Evolutionary conservation across 2,888 invertebrate species (phyloP).

Genomic region (Nezara viridula): DNA sequence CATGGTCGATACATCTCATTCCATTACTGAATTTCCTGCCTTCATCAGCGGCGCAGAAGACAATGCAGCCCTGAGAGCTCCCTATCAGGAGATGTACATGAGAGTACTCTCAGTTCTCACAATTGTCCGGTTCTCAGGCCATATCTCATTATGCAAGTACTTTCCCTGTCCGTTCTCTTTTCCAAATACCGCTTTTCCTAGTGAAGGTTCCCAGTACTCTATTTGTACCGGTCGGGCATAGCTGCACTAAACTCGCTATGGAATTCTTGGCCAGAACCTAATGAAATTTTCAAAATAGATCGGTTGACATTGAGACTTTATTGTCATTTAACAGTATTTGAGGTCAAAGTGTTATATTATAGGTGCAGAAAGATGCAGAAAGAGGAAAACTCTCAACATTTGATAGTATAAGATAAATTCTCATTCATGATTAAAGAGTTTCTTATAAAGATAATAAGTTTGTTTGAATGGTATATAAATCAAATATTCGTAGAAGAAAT

Average conservation of each 20-base stretch:
- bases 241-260: not conserved
- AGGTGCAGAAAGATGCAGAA: too few species aligned
- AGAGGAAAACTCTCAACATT: too few species aligned
- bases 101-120: slow-evolving; percentile 14
- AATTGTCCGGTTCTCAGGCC: slow-evolving; percentile 33
- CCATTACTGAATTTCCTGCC: slow-evolving; percentile 29
- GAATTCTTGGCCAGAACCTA: not conserved
- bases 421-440: too few species aligned
- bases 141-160: slow-evolving; percentile 36
- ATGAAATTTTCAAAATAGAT: not conserved
- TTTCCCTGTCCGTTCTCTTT: slow-evolving; percentile 45
- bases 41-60: not conserved
- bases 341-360: too few species aligned
- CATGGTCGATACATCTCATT: slow-evolving; percentile 1
- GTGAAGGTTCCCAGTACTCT: slow-evolving; percentile 28
- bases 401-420: too few species aligned
- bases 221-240: not conserved
- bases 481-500: too few species aligned
- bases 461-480: too few species aligned
- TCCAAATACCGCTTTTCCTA: slow-evolving; percentile 48
- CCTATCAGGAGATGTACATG: slow-evolving; percentile 1
- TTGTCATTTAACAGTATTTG: not conserved
- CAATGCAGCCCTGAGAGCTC: slow-evolving; percentile 19
- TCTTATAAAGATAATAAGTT: too few species aligned
- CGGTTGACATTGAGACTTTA: not conserved